Base-by-base conservation (phyloP, 2,113 vertebrate species). In the Myotis yumanensis region DNA sequence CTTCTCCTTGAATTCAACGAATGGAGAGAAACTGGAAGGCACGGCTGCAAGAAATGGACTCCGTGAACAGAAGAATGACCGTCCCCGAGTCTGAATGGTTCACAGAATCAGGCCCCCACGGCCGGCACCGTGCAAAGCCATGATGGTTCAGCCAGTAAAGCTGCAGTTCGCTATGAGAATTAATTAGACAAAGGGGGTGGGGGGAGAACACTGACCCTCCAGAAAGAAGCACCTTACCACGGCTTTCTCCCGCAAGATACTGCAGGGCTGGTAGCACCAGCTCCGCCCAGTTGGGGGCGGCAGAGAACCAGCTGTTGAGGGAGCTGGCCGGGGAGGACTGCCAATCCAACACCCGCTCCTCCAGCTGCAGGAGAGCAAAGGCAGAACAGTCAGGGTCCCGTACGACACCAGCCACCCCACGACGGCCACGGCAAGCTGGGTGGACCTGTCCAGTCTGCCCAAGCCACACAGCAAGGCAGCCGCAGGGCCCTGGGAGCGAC, bases 281-380 rank as follows among this genome's bases (percentile, higher is more conserved):
- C 90, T 99, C 99, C 4, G 99, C 99, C 99, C 99, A 99, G 97
- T 99, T 99, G 37, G 99, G 97, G 72, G 98, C 98, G 22, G 98
- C 98, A 40, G 99, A 99, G 97, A 99, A 99, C 99, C 99, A 99
- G 62, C 96, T 98, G 86, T 99, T 99, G 93, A 99, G 98, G 16
- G 99, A 98, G 48, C 99, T 99, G 86, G 99, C 99, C 43, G 99
- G 99, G 93, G 99, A 99, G 0, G 98, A 98, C 83, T 99, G 99
- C 99, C 99, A 99, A 30, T 99, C 98, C 3, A 99, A 98, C 84
- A 99, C 98, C 87, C 99, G 99, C 91, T 99, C 99, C 97, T 99
- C 99, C 75, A 99, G 96, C 99, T 99, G 96, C 80, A 91, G 72
- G 46, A 93, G 10, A 92, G 40, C 2, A 12, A 96, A 93, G 95